Percentiles rank a stretch among this genome's conserved stretches.
Evolutionary conservation across 1,140 invertebrate species (phyloP).

Genomic region (Lasioglossum baleicum): DNA sequence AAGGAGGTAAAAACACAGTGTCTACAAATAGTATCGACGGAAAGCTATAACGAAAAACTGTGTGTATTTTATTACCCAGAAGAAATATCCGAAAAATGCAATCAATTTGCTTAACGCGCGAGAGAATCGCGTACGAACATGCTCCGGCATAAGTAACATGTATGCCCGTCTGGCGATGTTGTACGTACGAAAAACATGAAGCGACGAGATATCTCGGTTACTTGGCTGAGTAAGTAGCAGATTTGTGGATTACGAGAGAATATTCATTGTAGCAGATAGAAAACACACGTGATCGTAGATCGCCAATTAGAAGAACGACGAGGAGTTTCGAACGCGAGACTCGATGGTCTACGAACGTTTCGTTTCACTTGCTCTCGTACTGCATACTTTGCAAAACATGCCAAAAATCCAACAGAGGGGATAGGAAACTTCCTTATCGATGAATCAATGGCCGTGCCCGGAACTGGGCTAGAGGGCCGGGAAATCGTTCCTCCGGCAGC

Average conservation of each 20-base stretch:
- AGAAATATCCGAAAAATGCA: not conserved
- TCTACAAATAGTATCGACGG: slow-evolving; percentile 6
- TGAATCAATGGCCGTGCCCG: slow-evolving; percentile 64
- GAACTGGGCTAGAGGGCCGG: slow-evolving; percentile 63
- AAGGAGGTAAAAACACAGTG: slow-evolving; percentile 1
- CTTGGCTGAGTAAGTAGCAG: not conserved
- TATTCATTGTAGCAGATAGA: not conserved
- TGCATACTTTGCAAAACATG: slow-evolving; percentile 7
- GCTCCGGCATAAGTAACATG: no score
- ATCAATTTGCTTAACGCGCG: not conserved
- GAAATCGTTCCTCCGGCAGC: slow-evolving; percentile 43
- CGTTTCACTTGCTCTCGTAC: slow-evolving; percentile 9
- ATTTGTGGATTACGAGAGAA: not conserved
- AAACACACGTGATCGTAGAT: not conserved
- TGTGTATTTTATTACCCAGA: not conserved
- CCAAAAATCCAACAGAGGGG: slow-evolving; percentile 43
- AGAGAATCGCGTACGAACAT: not conserved
- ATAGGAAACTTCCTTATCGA: slow-evolving; percentile 69
- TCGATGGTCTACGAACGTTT: not conserved
- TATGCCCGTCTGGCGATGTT: no score
- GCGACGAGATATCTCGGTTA: not conserved
- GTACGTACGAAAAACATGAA: not conserved
- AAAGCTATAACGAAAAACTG: not conserved
- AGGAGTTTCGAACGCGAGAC: not conserved
- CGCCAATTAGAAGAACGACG: not conserved